Base-by-base conservation (phyloP, 1,140 invertebrate genomes). In the Amyelois transitella region DNA sequence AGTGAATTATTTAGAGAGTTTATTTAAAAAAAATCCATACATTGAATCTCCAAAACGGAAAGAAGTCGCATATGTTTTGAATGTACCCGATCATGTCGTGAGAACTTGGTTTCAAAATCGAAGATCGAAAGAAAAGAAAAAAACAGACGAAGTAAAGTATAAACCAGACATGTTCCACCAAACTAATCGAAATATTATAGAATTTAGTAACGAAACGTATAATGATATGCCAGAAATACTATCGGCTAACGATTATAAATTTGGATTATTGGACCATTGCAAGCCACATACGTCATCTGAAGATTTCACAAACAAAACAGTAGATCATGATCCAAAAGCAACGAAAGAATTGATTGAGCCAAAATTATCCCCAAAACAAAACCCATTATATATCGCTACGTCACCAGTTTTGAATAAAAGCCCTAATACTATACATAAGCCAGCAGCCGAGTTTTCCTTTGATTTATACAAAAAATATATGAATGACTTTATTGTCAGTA, bases 61-160 rank as follows among this genome's bases (percentile, higher is more conserved):
- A 76, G 96, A 98, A 88, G 96, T 98, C 64, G 96, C 97, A 5
- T 55, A 51, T 20, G 48, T 47, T 2, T 49, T 86, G 20, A 75
- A 76, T 24, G 72, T 84, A 43, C 55, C 96, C 94, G 97, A 98
- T 83, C 90, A 96, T 69, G 95, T 96, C 76, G 95, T 97, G 69
- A 97, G 97, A 90, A 96, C 97, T 67, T 97, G 96, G 96, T 95
- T 96, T 84, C 93, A 96, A 87, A 96, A 96, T 81, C 88, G 95
- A 57, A 86, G 95, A 62, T 96, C 96, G 94, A 96, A 95, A 85
- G 91, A 96, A n/a, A n/a, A n/a, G n/a, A n/a, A n/a, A n/a, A n/a
- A n/a, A 53, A 86, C 69, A 69, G 75, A 77, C 51, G 19, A 20
- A 21, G 50, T 14, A 14, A 63, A 19, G 10, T 62, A 60, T 56